Evolutionary conservation across 2,113 vertebrate genomes (phyloP).

Genomic region (Lathamus discolor): DNA sequence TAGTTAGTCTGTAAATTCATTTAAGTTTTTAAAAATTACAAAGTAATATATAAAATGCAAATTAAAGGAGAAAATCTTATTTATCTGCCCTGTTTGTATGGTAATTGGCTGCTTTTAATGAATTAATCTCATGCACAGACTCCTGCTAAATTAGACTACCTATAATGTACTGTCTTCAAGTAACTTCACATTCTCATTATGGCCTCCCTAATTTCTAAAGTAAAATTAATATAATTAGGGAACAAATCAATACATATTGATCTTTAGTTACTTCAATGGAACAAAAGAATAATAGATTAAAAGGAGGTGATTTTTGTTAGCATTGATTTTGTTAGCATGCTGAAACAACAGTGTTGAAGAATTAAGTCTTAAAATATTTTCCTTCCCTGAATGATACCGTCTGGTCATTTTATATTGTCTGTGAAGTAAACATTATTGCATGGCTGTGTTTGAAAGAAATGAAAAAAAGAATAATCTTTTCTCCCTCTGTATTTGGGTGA

Average conservation of each 20-base stretch:
- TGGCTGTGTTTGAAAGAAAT: conserved; percentile 23
- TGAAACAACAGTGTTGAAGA: conserved; percentile 69
- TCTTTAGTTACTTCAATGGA: conserved; percentile 72
- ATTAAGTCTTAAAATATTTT: conserved; percentile 73
- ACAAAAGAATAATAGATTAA: conserved; percentile 78
- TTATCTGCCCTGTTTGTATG: conserved; percentile 76
- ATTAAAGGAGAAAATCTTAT: conserved; percentile 72
- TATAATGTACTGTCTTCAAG: conserved; percentile 77
- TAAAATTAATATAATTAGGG: conserved; percentile 84
- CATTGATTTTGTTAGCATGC: conserved; percentile 66
- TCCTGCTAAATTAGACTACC: conserved; percentile 72
- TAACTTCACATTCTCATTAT: conserved; percentile 80
- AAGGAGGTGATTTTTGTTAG: conserved; percentile 75
- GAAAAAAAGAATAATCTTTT: background rate
- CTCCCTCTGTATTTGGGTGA: background rate
- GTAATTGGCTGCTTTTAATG: conserved; percentile 77
- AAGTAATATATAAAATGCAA: conserved; percentile 75
- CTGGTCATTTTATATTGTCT: background rate
- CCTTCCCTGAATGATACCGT: conserved; percentile 21
- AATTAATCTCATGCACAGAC: conserved; percentile 79
- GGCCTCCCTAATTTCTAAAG: conserved; percentile 75
- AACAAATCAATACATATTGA: conserved; percentile 81
- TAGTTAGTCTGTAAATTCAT: conserved; percentile 61
- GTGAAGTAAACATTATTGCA: conserved; percentile 21
- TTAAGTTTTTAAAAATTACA: conserved; percentile 74